Evolutionary conservation across 2,797 vertebrate species (phyloP), one percentile per base, ranked within the genome.

Genomic region (Sebastes dallii): DNA sequence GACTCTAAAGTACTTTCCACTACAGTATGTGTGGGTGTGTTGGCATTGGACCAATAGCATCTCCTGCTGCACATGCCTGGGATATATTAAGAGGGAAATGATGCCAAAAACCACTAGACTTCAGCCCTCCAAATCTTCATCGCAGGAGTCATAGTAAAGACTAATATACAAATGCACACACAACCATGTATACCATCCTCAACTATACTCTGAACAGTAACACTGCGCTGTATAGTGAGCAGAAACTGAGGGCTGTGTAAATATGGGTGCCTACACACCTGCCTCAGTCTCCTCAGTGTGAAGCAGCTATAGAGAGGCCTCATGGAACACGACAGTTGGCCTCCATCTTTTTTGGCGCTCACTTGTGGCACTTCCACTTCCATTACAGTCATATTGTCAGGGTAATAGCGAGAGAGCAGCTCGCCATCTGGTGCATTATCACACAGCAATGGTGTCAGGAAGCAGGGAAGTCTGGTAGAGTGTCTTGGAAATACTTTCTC

Each of bases 351-450:
- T 73, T 75, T 82, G 85, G 85, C 61, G 32, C 75, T 80, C 78
- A 84, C 82, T 84, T 78, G 86, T 89, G 87, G 87, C 78, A 66
- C 72, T 89, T 90, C 87, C 80, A 79, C 91, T 89, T 88, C 72
- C 80, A 90, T 90, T 88, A 82, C 80, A 86, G 88, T 91, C 88
- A 82, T 88, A 85, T 90, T 86, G 83, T 92, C 81, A 77, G 83
- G 77, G 82, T 87, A 90, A 91, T 86, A 80, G 86, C 27, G 54
- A 78, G 76, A 78, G 83, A 91, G 85, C 89, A 22, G 79, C 55
- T 65, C 6, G 59, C 91, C 94, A 93, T 95, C 94, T 95, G 95
- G 82, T 89, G 84, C 82, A 85, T 88, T 80, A 90, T 85, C 86
- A 89, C 90, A 88, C 89, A 77, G 83, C 60, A 56, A 58, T 86